Percentiles rank a stretch among this genome's conserved stretches.
Evolutionary conservation across 2,113 vertebrate genomes (phyloP).

Genomic region (Amphilophus citrinellus): DNA sequence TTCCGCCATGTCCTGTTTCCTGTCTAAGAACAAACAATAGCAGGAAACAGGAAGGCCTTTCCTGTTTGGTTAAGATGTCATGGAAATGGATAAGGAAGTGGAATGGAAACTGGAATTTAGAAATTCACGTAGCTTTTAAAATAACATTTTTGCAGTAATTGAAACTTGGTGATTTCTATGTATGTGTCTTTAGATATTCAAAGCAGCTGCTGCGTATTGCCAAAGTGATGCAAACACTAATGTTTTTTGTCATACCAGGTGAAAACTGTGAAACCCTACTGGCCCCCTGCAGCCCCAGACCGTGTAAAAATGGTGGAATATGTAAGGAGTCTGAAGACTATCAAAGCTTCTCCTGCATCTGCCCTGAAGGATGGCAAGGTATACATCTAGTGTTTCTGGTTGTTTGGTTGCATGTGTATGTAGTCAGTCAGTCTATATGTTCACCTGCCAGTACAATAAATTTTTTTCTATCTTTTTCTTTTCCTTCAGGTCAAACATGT

Average conservation of each 20-base stretch:
- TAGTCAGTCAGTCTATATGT: not conserved
- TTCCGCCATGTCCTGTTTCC: constrained; percentile 88
- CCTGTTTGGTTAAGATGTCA: constrained; percentile 85
- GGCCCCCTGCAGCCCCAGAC: constrained; percentile 88
- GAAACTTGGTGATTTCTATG: not conserved
- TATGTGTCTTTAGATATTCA: not conserved
- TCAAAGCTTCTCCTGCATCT: constrained; percentile 94
- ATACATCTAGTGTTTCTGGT: not conserved
- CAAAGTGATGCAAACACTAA: not conserved
- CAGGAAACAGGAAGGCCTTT: constrained; percentile 91
- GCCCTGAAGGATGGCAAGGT: constrained; percentile 96
- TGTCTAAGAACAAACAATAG: constrained; percentile 87
- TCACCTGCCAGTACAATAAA: not conserved
- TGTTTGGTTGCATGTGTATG: not conserved
- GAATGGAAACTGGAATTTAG: constrained; percentile 78
- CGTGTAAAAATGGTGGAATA: constrained; percentile 90
- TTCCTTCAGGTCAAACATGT: constrained; percentile 91
- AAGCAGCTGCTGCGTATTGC: not conserved
- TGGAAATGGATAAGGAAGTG: constrained; percentile 87
- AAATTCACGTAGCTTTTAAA: constrained; percentile 23
- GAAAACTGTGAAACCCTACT: constrained; percentile 90
- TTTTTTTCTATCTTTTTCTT: not conserved
- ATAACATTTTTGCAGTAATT: not conserved
- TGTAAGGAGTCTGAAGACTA: constrained; percentile 92
- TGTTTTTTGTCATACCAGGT: constrained; percentile 78